Percentiles rank a stretch among this genome's conserved stretches.
These are phyloP conservation scores for Harpagus bidentatus DNA, from an alignment of 2,113 vertebrate genomes.

Conservation along the genomic window DNA sequence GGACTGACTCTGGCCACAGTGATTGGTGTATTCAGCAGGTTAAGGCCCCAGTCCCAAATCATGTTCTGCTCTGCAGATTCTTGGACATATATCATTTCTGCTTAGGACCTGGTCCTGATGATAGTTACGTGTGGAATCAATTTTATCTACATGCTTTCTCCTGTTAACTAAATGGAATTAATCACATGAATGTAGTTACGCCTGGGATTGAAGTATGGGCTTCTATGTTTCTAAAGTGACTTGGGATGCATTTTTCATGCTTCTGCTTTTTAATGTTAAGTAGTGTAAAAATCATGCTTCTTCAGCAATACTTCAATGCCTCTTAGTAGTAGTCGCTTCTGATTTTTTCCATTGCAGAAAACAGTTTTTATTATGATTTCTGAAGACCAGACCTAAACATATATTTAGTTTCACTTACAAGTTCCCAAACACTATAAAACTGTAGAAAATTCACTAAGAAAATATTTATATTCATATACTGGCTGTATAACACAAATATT, in stretches of 20 bases:
- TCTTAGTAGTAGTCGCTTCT: not conserved
- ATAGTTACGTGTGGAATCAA: not conserved
- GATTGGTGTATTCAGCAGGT: not conserved
- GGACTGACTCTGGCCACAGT: not conserved
- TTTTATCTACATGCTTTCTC: not conserved
- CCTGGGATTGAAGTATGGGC: not conserved
- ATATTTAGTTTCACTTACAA: conserved; percentile 22
- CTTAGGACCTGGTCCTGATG: not conserved
- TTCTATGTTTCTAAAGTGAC: not conserved
- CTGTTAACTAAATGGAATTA: not conserved
- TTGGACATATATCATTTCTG: not conserved
- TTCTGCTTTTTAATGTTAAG: not conserved
- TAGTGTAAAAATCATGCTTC: not conserved
- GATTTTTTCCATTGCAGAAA: not conserved
- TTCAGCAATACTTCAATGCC: not conserved
- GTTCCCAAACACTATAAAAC: conserved; percentile 20
- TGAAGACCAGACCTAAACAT: not conserved
- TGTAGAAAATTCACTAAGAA: conserved; percentile 20
- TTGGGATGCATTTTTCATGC: not conserved
- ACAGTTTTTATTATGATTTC: not conserved
- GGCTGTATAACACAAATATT: conserved; percentile 38
- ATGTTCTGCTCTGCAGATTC: not conserved
- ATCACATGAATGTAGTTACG: not conserved
- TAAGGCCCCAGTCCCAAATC: not conserved
- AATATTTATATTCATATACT: conserved; percentile 43